Percentiles rank a stretch among this genome's conserved stretches.
Evolutionary conservation across 2,113 vertebrate species (phyloP).

Genomic region (Tenrec ecaudatus): DNA sequence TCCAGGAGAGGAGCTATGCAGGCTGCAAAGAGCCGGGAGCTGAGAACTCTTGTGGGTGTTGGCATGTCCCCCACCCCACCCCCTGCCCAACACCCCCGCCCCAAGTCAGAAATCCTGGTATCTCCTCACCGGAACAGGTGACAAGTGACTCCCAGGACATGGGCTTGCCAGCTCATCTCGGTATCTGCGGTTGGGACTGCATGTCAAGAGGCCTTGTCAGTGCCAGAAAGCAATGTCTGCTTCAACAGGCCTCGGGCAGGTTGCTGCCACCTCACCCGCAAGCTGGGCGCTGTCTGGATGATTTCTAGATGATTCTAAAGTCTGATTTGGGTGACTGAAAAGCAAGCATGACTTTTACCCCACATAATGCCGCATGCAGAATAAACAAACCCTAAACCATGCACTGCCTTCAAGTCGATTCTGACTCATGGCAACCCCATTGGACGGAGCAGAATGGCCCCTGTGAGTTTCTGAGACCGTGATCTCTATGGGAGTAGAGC

Average conservation of each 20-base stretch:
- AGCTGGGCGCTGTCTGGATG: background rate
- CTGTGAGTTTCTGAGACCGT: no score
- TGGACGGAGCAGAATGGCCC: no score
- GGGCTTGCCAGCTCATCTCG: no score
- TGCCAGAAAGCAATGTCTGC: background rate
- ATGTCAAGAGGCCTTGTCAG: background rate
- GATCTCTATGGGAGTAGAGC: no score
- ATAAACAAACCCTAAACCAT: background rate
- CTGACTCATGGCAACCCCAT: no score
- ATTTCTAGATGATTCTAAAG: background rate
- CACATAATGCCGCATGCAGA: background rate
- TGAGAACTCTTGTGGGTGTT: background rate
- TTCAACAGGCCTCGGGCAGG: background rate
- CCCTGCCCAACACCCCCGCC: no score
- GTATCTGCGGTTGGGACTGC: background rate
- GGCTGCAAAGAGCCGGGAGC: background rate
- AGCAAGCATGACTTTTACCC: background rate
- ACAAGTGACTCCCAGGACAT: background rate
- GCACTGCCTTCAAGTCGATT: no score
- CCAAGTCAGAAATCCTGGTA: background rate
- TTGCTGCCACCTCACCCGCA: background rate
- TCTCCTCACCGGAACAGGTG: background rate
- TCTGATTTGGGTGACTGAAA: background rate
- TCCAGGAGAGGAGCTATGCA: background rate
- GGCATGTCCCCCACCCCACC: background rate